Base-by-base conservation (phyloP, 2,113 vertebrate species). In the Amblyornis subalaris region DNA sequence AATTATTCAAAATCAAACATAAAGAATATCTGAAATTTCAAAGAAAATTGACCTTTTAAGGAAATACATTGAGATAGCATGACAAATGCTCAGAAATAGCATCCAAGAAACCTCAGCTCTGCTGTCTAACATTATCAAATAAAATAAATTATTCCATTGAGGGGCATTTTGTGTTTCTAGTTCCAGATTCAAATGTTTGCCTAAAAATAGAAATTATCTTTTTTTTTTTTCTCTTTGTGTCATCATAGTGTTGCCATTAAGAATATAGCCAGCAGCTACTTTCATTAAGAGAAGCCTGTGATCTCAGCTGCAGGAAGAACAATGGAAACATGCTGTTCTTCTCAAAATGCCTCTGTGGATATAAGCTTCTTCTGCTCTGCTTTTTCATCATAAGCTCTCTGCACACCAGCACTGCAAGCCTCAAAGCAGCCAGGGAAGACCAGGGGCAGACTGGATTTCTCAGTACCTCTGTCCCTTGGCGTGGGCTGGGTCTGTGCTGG, bases 281-380 rank as follows among this genome's bases (percentile, higher is more conserved):
- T 95, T 83, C 45, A 5, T 92, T 84, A 93, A 62, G 69, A 64
- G 90, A 54, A 80, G 60, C 47, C 90, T 88, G 75, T 96, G 94
- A 96, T 93, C 92, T 93, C 83, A 80, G 86, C 76, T 79, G 67
- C 69, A 51, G 83, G 83, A 94, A 93, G 94, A 95, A 94, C 94
- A 95, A 94, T 92, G 92, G 85, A 86, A 90, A 80, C 92, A 93
- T 18, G 83, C 90, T 77, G 90, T 55, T 96, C 90, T 88, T 86
- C 95, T 92, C 92, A 86, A 90, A 92, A 92, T 77, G 47, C 47
- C 58, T 81, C 94, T 92, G 92, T 90, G 94, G 82, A 83, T 94
- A 61, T 58, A 69, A 47, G 67, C 53, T 91, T 15, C 88, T 93
- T 83, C 88, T 88, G 54, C 94, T 91, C 82, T 47, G 62, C 88